Evolutionary conservation across 2,797 vertebrate genomes (phyloP), one percentile per base, ranked within the genome.

Genomic region (Leptatherina wallacei): DNA sequence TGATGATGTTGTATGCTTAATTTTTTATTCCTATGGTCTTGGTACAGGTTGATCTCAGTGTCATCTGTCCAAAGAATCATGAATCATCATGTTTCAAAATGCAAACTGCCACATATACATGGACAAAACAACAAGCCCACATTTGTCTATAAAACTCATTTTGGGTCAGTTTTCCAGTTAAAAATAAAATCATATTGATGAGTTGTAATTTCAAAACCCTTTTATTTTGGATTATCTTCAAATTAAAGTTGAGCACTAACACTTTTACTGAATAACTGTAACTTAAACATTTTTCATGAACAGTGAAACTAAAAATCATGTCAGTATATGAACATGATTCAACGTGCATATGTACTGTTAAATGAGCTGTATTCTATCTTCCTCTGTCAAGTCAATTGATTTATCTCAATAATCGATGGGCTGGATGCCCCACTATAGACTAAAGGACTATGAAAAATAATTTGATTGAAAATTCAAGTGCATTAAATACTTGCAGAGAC

Each of bases 401-500:
- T 18, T 32, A 22, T 58, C 42, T 29, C 38, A 40, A 6, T 29
- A 29, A 10, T 40, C n/a, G 32, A 14, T 13, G 42, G 47, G 20
- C 24, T 55, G 6, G 54, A 20, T 63, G 14, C 49, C 55, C 18
- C 52, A 14, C 38, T 65, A 22, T 20, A 38, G 10, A 64, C 18
- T 59, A 8, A 67, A 62, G 36, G 51, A 59, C 18, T 55, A 18
- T 18, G 35, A 44, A 58, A 11, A 52, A 65, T 40, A 55, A 8
- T 69, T 73, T 52, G 2, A 30, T 56, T 12, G 0, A 29, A 63
- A 51, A 61, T 59, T 69, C 3, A 69, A 72, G 47, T 70, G 42
- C 35, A 66, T 73, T 69, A 33, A 56, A 36, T 56, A 58, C 42
- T 61, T 59, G 44, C 63, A 83, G 52, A 77, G 61, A 59, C 24